A percentile compares a stretch with the other conserved stretches of the same genome.
Conservation (phyloP, 2,888 invertebrate species). For the Dolichomitus sp. region DNA sequence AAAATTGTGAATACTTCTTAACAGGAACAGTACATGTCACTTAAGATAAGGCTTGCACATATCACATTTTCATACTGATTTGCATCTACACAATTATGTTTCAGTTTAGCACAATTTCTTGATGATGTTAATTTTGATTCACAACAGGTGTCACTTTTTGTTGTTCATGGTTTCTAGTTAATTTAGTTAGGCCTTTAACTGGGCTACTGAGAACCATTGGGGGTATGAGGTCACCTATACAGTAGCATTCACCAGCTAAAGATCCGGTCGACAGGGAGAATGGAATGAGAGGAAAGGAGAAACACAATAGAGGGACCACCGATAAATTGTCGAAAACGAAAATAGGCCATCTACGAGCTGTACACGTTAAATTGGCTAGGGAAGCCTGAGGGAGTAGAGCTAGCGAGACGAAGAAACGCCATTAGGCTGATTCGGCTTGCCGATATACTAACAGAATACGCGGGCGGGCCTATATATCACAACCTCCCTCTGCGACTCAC, state of each 20-base stretch:
- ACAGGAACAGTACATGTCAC: no score
- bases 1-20: no score
- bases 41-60: no score
- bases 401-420: conserved; percentile 62
- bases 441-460: conserved; percentile 76
- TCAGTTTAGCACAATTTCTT: conserved; percentile 61
- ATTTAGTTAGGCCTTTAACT: conserved; percentile 24
- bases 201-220: neutral
- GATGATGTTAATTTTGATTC: conserved; percentile 19
- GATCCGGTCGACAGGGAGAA: conserved; percentile 41
- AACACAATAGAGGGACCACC: conserved; percentile 64
- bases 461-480: conserved; percentile 79
- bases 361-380: conserved; percentile 78
- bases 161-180: conserved; percentile 8
- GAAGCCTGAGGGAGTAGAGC: conserved; percentile 64
- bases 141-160: conserved; percentile 1
- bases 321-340: conserved; percentile 76
- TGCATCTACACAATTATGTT: conserved; percentile 68
- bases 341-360: conserved; percentile 73
- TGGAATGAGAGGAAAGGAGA: conserved; percentile 53
- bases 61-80: neutral
- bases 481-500: conserved; percentile 70
- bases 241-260: conserved; percentile 30
- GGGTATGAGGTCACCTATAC: conserved; percentile 6
- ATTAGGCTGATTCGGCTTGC: conserved; percentile 74